Conservation (phyloP, 1,140 invertebrate species). For the Drosophila mauritiana region DNA sequence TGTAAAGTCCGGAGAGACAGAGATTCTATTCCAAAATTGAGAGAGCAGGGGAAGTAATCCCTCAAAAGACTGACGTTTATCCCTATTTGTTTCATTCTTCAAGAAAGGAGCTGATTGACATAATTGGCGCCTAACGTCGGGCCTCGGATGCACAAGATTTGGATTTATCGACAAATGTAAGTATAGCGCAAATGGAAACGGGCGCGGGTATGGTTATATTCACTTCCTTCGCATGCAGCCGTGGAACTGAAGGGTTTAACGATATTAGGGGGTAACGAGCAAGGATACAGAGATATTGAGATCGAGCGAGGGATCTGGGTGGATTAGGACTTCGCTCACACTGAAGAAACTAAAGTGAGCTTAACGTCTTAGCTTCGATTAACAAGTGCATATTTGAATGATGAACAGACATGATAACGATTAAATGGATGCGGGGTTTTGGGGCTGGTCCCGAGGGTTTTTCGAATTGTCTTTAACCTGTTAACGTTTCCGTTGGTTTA, state of each 20-base stretch:
- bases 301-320: conserved; percentile 8
- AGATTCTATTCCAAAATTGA: not conserved
- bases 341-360: conserved; percentile 7
- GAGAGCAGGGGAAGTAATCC: not conserved
- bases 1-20: not conserved
- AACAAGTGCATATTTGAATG: conserved; percentile 36
- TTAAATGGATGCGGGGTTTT: conserved; percentile 34
- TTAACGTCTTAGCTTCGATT: conserved; percentile 17
- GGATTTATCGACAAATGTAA: not conserved
- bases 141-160: too few relatives aligned
- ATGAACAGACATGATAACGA: conserved; percentile 45
- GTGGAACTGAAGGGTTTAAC: conserved; percentile 15
- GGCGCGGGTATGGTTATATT: conserved; percentile 2
- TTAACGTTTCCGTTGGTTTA: not conserved
- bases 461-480: conserved; percentile 25
- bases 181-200: not conserved
- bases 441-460: conserved; percentile 6
- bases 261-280: conserved; percentile 27
- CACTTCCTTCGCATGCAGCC: conserved; percentile 29
- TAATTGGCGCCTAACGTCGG: not conserved
- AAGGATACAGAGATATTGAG: conserved; percentile 12
- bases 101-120: not conserved
- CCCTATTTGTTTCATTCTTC: too few relatives aligned
- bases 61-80: too few relatives aligned
- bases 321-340: conserved; percentile 5